Evolutionary conservation across 1,140 invertebrate genomes (phyloP).

Genomic region (Aphidius ervi): DNA sequence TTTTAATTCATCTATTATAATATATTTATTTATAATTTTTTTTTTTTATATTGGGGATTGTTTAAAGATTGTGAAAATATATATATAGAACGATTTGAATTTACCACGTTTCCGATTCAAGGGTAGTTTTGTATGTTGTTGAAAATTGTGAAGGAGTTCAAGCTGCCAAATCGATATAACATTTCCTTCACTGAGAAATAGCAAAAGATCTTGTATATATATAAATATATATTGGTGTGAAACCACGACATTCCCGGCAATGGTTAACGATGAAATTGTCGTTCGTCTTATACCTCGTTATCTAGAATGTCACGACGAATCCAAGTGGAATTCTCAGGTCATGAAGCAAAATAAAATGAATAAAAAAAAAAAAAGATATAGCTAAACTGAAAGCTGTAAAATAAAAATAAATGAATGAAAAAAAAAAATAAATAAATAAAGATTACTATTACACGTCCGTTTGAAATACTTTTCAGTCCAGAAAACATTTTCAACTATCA

Average conservation of each 20-base stretch:
- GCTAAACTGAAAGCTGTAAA: no score
- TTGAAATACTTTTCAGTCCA: not conserved
- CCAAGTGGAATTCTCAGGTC: conserved; percentile 29
- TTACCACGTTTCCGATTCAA: no score
- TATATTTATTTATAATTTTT: no score
- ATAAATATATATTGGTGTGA: no score
- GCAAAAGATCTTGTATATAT: no score
- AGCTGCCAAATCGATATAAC: conserved; percentile 18
- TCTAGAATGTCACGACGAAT: conserved; percentile 32
- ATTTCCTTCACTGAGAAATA: conserved; percentile 20
- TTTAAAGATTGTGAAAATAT: no score
- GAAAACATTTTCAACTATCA: no score
- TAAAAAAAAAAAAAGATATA: not conserved
- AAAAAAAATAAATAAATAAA: not conserved
- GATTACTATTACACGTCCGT: not conserved
- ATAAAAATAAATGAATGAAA: not conserved
- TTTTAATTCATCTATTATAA: no score
- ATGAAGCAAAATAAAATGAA: not conserved
- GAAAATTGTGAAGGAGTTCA: no score
- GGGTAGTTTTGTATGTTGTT: no score
- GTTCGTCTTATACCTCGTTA: conserved; percentile 28
- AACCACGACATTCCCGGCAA: not conserved
- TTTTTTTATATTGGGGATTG: no score
- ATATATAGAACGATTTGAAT: no score
- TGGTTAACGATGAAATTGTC: not conserved